Conservation (phyloP, 2,797 vertebrate genomes). For the Bradypodion pumilum region DNA sequence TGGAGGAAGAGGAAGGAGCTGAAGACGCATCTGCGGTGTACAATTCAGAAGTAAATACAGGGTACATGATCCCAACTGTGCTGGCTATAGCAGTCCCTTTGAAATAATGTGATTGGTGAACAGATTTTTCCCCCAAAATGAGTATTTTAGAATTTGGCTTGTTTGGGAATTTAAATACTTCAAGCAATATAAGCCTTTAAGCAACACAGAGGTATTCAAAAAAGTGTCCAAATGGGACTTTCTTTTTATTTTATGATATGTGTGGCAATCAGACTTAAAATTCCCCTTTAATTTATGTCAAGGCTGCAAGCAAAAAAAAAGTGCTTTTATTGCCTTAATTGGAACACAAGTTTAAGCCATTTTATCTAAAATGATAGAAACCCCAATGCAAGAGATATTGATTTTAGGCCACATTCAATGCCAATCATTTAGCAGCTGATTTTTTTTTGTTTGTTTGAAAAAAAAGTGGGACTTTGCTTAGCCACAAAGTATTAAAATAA, state of each 20-base stretch:
- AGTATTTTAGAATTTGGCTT: slow-evolving; percentile 79
- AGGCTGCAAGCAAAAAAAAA: slow-evolving; percentile 72
- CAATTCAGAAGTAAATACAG: slow-evolving; percentile 92
- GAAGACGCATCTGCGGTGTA: slow-evolving; percentile 98
- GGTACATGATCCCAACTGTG: slow-evolving; percentile 76
- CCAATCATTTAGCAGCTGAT: slow-evolving; percentile 77
- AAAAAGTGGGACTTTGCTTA: slow-evolving; percentile 91
- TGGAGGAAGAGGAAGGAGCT: slow-evolving; percentile 95
- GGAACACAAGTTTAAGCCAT: slow-evolving; percentile 71
- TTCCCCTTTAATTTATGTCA: slow-evolving; percentile 71
- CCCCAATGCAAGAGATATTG: slow-evolving; percentile 73
- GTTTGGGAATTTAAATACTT: slow-evolving; percentile 74
- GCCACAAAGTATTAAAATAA: slow-evolving; percentile 99
- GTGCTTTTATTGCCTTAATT: slow-evolving; percentile 74
- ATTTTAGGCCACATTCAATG: slow-evolving; percentile 76
- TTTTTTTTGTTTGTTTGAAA: slow-evolving; percentile 55
- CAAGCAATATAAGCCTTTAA: slow-evolving; percentile 68
- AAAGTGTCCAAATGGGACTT: slow-evolving; percentile 72
- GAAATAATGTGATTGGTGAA: slow-evolving; percentile 80
- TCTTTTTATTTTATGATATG: slow-evolving; percentile 57
- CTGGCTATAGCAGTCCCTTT: slow-evolving; percentile 93
- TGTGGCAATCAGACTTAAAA: slow-evolving; percentile 44
- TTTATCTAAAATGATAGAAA: slow-evolving; percentile 72
- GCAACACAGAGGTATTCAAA: slow-evolving; percentile 51
- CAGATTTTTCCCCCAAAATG: slow-evolving; percentile 76